Conservation (phyloP, 2,797 vertebrate genomes). For the Lateolabrax maculatus region DNA sequence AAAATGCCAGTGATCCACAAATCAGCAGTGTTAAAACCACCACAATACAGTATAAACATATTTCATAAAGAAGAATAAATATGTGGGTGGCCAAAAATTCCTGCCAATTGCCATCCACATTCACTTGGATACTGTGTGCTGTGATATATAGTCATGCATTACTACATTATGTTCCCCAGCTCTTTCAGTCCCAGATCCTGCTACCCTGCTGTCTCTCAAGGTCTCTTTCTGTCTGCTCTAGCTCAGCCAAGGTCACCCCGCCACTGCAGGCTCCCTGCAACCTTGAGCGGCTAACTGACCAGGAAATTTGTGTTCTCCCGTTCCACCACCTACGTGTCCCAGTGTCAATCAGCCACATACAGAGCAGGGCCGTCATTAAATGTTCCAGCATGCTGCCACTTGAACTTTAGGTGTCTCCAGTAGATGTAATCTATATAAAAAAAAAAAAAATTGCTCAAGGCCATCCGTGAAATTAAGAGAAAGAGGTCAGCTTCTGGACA, state of each 20-base stretch:
- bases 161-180: slow-evolving; percentile 74
- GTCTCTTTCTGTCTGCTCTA: slow-evolving; percentile 74
- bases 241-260: slow-evolving; percentile 77
- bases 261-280: slow-evolving; percentile 70
- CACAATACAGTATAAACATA: background rate
- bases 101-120: slow-evolving; percentile 42
- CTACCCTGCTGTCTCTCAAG: slow-evolving; percentile 78
- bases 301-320: slow-evolving; percentile 81
- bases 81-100: slow-evolving; percentile 33
- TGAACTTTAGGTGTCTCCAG: slow-evolving; percentile 57
- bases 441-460: slow-evolving; percentile 60
- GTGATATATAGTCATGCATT: slow-evolving; percentile 76
- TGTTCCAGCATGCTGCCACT: slow-evolving; percentile 49
- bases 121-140: slow-evolving; percentile 31
- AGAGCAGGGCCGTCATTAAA: slow-evolving; percentile 60
- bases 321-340: slow-evolving; percentile 68
- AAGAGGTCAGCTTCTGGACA: slow-evolving; percentile 48
- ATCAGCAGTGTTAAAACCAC: background rate
- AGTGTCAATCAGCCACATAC: slow-evolving; percentile 74
- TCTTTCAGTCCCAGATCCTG: slow-evolving; percentile 74
- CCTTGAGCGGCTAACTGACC: slow-evolving; percentile 84
- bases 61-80: slow-evolving; percentile 16
- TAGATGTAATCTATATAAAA: slow-evolving; percentile 53
- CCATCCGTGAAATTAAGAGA: slow-evolving; percentile 28
- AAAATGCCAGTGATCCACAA: background rate